Conservation (phyloP, 35 echinoderm and acorn worm species). For the Apostichopus japonicus region DNA sequence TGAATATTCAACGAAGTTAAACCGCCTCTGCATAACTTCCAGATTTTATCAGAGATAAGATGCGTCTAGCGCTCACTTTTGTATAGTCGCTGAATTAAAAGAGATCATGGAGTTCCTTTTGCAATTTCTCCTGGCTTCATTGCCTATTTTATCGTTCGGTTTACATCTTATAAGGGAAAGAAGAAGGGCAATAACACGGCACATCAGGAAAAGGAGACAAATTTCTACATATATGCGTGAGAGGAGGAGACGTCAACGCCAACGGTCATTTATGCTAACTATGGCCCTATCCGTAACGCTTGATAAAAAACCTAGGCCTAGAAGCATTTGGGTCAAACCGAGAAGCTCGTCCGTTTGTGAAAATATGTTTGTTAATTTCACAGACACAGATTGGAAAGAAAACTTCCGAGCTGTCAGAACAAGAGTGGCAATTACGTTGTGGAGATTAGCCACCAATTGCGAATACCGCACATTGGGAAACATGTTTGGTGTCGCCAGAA, state of each 20-base stretch:
- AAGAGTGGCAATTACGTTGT: constrained; percentile 67
- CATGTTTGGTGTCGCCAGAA: constrained; percentile 69
- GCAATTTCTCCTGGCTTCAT: neutral
- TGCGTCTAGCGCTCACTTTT: too few species aligned
- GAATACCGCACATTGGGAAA: constrained; percentile 62
- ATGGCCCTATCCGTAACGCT: neutral
- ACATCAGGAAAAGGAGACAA: neutral
- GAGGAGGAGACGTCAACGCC: neutral
- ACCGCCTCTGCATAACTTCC: too few species aligned
- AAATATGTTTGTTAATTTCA: constrained; percentile 43
- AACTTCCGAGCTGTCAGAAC: constrained; percentile 71
- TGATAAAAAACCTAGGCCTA: neutral
- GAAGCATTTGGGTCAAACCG: neutral
- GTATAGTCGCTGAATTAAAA: too few species aligned
- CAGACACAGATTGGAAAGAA: constrained; percentile 47
- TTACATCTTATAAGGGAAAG: neutral
- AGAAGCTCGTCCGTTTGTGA: constrained; percentile 14
- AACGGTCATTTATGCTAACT: neutral
- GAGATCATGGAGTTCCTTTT: too few species aligned
- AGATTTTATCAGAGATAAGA: too few species aligned
- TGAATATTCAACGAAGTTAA: too few species aligned
- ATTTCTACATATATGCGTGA: neutral
- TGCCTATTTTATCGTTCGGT: neutral
- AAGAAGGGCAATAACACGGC: neutral
- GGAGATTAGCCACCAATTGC: constrained; percentile 56